These are phyloP conservation scores for Campoplex nolae DNA, from an alignment of 2,888 invertebrate genomes.

Conservation along the genomic window DNA sequence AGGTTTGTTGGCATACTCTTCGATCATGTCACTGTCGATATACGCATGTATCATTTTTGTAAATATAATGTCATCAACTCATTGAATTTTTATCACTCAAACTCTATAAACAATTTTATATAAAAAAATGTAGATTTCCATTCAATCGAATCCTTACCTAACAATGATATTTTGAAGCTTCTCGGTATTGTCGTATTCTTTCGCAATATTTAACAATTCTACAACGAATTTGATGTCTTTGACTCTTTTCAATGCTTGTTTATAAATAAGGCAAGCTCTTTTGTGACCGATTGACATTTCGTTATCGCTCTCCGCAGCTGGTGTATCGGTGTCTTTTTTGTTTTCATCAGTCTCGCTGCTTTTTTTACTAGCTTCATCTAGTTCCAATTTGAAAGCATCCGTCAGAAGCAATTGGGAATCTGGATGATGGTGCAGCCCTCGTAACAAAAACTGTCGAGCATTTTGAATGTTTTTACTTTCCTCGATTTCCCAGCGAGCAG, in stretches of 20 bases:
- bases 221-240: constrained; percentile 87
- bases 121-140: neutral
- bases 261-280: constrained; percentile 87
- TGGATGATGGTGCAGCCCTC: constrained; percentile 91
- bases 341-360: constrained; percentile 38
- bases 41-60: neutral
- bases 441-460: constrained; percentile 90
- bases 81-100: neutral
- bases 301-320: constrained; percentile 38
- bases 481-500: constrained; percentile 92
- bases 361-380: constrained; percentile 63
- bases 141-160: constrained; percentile 16
- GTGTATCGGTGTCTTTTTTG: constrained; percentile 38
- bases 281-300: constrained; percentile 83
- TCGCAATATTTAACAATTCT: constrained; percentile 87
- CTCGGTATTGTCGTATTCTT: constrained; percentile 87
- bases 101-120: neutral
- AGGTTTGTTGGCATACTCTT: constrained; percentile 85
- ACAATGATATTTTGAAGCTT: constrained; percentile 86
- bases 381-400: constrained; percentile 87
- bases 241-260: constrained; percentile 87
- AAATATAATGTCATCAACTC: neutral
- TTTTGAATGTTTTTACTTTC: constrained; percentile 88
- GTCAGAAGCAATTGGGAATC: constrained; percentile 89
- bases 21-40: constrained; percentile 84